Conservation (phyloP, 64 coral and sea anemone species). For the Porites australiensis region DNA sequence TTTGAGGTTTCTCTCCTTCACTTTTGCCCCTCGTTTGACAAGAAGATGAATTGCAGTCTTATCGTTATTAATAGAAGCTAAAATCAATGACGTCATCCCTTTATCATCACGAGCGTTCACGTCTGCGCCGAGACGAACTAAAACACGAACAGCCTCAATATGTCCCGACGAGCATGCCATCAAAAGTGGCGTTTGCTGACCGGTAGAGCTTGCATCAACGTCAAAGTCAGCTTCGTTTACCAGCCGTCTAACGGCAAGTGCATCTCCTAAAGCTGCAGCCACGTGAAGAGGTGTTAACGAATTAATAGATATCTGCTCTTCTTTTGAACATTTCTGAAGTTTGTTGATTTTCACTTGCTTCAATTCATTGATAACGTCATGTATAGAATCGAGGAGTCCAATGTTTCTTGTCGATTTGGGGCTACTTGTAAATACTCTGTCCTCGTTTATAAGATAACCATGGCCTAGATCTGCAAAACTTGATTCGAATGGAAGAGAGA, state of each 20-base stretch:
- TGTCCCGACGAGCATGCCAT: constrained; percentile 84
- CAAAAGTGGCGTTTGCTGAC: constrained; percentile 76
- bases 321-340: constrained; percentile 24
- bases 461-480: background rate
- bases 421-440: background rate
- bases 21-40: constrained; percentile 56
- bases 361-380: constrained; percentile 15
- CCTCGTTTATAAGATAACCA: constrained; percentile 18
- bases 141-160: constrained; percentile 24
- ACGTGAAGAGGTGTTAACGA: constrained; percentile 74
- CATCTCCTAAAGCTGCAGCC: constrained; percentile 64
- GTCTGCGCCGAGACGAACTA: constrained; percentile 71
- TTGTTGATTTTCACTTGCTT: constrained; percentile 14
- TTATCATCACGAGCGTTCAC: constrained; percentile 60
- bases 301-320: background rate
- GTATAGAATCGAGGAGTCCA: background rate
- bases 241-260: constrained; percentile 45
- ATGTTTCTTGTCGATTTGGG: background rate
- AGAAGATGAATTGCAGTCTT: constrained; percentile 48
- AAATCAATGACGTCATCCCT: constrained; percentile 68
- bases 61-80: constrained; percentile 54
- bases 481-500: constrained; percentile 30
- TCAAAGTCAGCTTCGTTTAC: constrained; percentile 45
- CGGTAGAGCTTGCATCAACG: constrained; percentile 27
- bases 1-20: constrained; percentile 13